These are phyloP conservation scores for Eupithecia subumbrata DNA, from an alignment of 2,888 invertebrate species.

Conservation along the genomic window DNA sequence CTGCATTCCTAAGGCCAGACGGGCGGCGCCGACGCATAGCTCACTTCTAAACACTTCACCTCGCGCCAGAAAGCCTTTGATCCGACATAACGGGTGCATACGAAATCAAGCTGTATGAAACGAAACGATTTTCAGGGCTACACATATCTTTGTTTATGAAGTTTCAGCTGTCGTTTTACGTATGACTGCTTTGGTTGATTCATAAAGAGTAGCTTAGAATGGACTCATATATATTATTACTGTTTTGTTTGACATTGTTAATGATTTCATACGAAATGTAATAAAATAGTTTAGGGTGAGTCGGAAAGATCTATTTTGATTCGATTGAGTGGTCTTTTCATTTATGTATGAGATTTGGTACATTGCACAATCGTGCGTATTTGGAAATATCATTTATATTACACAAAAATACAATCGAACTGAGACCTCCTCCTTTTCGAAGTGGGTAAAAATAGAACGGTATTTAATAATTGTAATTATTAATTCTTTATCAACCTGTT, in stretches of 20 bases:
- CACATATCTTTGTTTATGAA: conserved; percentile 21
- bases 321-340: neutral
- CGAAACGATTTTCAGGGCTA: conserved; percentile 27
- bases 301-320: neutral
- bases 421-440: too few species aligned
- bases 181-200: conserved; percentile 15
- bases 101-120: conserved; percentile 31
- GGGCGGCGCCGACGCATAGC: conserved; percentile 56
- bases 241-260: conserved; percentile 5
- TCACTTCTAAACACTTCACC: conserved; percentile 62
- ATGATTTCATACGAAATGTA: neutral
- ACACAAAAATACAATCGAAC: too few species aligned
- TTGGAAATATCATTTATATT: neutral
- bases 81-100: conserved; percentile 36
- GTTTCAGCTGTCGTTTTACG: conserved; percentile 16
- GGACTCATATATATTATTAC: conserved; percentile 11
- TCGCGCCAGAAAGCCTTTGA: conserved; percentile 44
- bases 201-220: conserved; percentile 23
- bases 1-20: conserved; percentile 42
- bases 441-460: neutral
- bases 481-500: too few species aligned
- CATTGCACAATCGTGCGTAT: neutral
- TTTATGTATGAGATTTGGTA: neutral
- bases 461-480: too few species aligned
- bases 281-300: neutral